phyloP scores from a whole-genome alignment of 2,888 invertebrate species.

The Eumacrocentrus americanus region DNA sequence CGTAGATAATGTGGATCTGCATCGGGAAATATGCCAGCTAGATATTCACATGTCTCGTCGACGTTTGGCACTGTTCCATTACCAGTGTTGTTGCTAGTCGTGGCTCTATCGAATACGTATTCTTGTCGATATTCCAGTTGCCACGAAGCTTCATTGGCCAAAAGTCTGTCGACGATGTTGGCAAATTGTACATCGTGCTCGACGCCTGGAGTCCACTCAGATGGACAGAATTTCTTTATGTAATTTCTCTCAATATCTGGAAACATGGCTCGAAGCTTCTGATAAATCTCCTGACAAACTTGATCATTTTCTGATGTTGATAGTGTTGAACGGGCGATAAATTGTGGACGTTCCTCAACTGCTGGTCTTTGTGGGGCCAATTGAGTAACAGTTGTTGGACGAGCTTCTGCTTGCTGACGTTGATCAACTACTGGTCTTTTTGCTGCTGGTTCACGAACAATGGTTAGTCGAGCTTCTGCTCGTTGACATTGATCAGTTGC shows the following conservation, averaged over 20 bases:
- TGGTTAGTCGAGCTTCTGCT: too few species aligned
- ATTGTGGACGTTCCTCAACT: too few species aligned
- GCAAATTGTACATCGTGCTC: slow-evolving; percentile 31
- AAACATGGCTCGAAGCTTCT: slow-evolving; percentile 43
- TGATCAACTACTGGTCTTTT: too few species aligned
- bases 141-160: slow-evolving; percentile 20
- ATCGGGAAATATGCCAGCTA: slow-evolving; percentile 51
- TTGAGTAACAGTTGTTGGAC: neutral
- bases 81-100: neutral
- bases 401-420: neutral
- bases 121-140: neutral
- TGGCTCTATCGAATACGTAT: neutral
- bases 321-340: too few species aligned
- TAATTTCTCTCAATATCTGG: slow-evolving; percentile 39
- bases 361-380: too few species aligned
- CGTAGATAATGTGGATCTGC: slow-evolving; percentile 51
- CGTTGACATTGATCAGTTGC: too few species aligned
- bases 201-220: slow-evolving; percentile 28
- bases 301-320: too few species aligned
- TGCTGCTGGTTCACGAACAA: too few species aligned
- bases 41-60: slow-evolving; percentile 39
- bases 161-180: slow-evolving; percentile 29
- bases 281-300: slow-evolving; percentile 33
- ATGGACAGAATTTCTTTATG: slow-evolving; percentile 41
- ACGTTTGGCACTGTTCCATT: slow-evolving; percentile 16